Evolutionary conservation across 2,888 invertebrate genomes (phyloP).

Genomic region (Trissonchulus sp.): DNA sequence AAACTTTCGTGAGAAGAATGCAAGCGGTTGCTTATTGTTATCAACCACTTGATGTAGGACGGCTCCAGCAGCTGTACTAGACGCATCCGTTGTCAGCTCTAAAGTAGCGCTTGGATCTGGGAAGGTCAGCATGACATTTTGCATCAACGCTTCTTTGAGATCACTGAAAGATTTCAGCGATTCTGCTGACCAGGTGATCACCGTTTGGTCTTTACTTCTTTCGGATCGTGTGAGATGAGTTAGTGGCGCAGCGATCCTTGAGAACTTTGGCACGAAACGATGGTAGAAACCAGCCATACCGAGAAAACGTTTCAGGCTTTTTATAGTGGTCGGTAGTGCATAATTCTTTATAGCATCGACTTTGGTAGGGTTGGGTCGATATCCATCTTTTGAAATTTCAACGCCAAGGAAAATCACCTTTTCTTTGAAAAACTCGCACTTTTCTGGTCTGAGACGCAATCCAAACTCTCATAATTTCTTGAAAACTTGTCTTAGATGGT

Average conservation of each 20-base stretch:
- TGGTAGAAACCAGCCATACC: background rate
- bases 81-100: background rate
- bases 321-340: background rate
- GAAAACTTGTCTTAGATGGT: constrained; percentile 27
- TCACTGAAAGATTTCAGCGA: background rate
- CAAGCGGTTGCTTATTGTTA: background rate
- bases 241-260: constrained; percentile 1
- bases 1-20: constrained; percentile 6
- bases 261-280: constrained; percentile 5
- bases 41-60: background rate
- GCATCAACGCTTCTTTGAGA: background rate
- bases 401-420: background rate
- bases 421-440: background rate
- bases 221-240: background rate
- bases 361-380: background rate
- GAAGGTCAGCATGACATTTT: background rate
- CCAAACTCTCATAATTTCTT: background rate
- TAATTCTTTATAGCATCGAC: background rate
- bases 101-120: background rate
- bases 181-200: background rate
- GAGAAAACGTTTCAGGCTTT: background rate
- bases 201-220: background rate
- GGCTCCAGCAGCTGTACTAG: background rate
- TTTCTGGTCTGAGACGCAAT: background rate
- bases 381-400: background rate